phyloP scores from a whole-genome alignment of 1,140 invertebrate genomes.

The Drosophila eugracilis region DNA sequence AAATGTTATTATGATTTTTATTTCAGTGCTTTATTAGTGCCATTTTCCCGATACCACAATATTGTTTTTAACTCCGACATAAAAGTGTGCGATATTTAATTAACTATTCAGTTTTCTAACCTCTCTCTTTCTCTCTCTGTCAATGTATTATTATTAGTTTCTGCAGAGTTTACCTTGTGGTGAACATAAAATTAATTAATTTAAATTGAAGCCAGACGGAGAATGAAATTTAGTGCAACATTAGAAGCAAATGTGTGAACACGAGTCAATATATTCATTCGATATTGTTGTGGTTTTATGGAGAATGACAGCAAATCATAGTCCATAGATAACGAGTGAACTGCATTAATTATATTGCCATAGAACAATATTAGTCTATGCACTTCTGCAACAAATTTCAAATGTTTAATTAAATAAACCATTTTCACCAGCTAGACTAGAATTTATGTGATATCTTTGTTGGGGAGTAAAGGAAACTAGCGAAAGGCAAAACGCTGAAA shows the following conservation, averaged over 20 bases:
- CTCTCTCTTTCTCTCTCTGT: background rate
- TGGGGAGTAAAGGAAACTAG: no score
- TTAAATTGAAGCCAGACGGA: slow-evolving; percentile 44
- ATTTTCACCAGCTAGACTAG: background rate
- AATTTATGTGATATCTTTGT: slow-evolving; percentile 10
- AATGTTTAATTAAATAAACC: slow-evolving; percentile 19
- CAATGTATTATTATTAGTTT: slow-evolving; percentile 29
- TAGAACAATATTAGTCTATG: slow-evolving; percentile 7
- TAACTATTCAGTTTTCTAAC: slow-evolving; percentile 21
- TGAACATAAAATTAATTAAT: slow-evolving; percentile 65
- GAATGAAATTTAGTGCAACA: slow-evolving; percentile 21
- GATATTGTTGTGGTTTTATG: slow-evolving; percentile 4
- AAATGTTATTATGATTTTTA: slow-evolving; percentile 45
- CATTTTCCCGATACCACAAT: slow-evolving; percentile 19
- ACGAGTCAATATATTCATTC: slow-evolving; percentile 10
- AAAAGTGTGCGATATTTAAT: slow-evolving; percentile 35
- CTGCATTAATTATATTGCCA: slow-evolving; percentile 14
- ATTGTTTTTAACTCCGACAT: slow-evolving; percentile 33
- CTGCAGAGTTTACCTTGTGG: slow-evolving; percentile 23
- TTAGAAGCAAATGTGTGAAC: slow-evolving; percentile 1
- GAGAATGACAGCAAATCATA: slow-evolving; percentile 16
- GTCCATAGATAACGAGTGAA: slow-evolving; percentile 4
- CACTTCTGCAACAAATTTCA: slow-evolving; percentile 2
- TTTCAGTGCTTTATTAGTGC: slow-evolving; percentile 23
- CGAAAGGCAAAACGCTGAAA: slow-evolving; percentile 7